Conservation (phyloP, 2,797 vertebrate species). For the Poliocrania exsul region DNA sequence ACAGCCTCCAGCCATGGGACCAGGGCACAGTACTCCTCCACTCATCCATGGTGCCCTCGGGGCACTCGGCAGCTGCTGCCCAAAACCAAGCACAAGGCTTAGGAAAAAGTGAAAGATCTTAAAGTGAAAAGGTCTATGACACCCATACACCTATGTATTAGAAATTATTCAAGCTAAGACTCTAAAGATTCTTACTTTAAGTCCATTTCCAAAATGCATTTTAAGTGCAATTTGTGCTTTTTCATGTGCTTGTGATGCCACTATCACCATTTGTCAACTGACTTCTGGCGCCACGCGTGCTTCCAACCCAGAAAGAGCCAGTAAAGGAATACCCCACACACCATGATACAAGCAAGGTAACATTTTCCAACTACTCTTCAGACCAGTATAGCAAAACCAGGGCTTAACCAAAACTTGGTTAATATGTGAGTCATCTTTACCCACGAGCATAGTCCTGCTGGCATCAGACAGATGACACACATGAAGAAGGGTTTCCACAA, state of each 20-base stretch:
- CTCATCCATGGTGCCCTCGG: neutral
- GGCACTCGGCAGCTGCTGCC: neutral
- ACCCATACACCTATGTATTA: slow-evolving; percentile 2
- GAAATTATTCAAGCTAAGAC: slow-evolving; percentile 57
- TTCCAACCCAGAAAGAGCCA: neutral
- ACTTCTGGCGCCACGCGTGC: accelerated
- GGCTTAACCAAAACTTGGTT: neutral
- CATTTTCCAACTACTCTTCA: neutral
- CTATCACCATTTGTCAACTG: neutral
- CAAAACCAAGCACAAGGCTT: neutral
- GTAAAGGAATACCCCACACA: neutral
- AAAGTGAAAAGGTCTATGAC: slow-evolving; percentile 13
- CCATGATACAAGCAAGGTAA: neutral
- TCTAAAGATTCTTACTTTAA: slow-evolving; percentile 43
- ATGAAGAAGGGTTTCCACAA: neutral
- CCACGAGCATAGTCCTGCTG: neutral
- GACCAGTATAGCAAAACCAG: neutral
- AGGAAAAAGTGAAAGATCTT: slow-evolving; percentile 17
- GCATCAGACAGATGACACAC: accelerated
- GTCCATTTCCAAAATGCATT: slow-evolving; percentile 65
- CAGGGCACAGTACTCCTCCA: neutral
- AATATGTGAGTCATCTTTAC: neutral
- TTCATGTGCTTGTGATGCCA: slow-evolving; percentile 59
- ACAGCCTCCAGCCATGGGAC: neutral
- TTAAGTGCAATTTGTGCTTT: slow-evolving; percentile 76